Evolutionary conservation across 2,113 vertebrate species (phyloP).

Genomic region (Saccopteryx leptura): DNA sequence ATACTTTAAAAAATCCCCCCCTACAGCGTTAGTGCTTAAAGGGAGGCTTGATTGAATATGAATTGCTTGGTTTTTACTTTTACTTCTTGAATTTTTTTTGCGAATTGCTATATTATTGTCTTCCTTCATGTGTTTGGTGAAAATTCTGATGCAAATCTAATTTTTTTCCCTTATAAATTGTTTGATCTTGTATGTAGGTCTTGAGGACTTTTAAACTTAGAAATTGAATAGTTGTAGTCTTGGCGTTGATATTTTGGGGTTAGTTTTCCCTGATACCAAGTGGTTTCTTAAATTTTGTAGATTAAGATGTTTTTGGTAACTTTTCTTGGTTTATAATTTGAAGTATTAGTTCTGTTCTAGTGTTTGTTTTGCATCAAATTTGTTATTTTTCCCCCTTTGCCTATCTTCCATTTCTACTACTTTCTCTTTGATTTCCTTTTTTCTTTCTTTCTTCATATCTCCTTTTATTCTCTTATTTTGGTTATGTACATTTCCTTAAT

Average conservation of each 20-base stretch:
- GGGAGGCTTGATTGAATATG: background rate
- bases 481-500: background rate
- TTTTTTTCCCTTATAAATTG: background rate
- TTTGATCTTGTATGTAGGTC: background rate
- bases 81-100: background rate
- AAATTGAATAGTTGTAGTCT: conserved; percentile 30
- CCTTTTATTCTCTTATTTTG: background rate
- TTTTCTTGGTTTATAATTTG: conserved; percentile 44
- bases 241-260: conserved; percentile 2
- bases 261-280: background rate
- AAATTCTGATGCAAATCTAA: background rate
- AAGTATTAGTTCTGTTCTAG: background rate
- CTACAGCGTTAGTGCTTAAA: background rate
- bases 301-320: background rate
- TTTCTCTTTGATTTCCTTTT: background rate
- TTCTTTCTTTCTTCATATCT: background rate
- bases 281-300: background rate
- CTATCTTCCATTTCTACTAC: conserved; percentile 27
- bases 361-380: background rate
- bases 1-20: background rate
- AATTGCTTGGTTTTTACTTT: background rate
- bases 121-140: background rate
- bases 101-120: background rate
- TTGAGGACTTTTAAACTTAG: conserved; percentile 17
- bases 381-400: background rate